Percentiles rank a stretch among this genome's conserved stretches.
These are phyloP conservation scores for Zapornia atra DNA, from an alignment of 2,113 vertebrate species.

Conservation along the genomic window DNA sequence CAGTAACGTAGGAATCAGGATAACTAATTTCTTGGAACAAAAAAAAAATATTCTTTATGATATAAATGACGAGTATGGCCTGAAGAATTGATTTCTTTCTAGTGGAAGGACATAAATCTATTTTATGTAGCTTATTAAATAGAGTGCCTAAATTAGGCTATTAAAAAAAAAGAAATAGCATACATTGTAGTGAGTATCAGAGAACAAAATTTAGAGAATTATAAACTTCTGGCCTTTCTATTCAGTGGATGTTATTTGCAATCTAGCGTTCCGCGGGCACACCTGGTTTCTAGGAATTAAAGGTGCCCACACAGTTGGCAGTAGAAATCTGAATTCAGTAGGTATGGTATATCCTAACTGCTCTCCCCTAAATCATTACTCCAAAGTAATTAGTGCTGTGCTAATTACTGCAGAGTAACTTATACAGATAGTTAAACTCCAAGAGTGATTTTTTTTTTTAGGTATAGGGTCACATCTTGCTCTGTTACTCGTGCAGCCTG, in stretches of 20 bases:
- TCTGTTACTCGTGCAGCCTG: conserved; percentile 43
- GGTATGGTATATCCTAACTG: conserved; percentile 62
- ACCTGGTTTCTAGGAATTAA: conserved; percentile 72
- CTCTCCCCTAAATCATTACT: conserved; percentile 64
- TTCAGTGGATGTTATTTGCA: conserved; percentile 79
- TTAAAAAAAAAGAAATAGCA: conserved; percentile 73
- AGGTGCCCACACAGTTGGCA: conserved; percentile 68
- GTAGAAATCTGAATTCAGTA: conserved; percentile 71
- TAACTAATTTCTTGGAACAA: conserved; percentile 77
- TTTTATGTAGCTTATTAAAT: conserved; percentile 85
- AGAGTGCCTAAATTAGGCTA: conserved; percentile 88
- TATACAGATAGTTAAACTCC: conserved; percentile 69
- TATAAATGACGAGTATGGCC: conserved; percentile 81
- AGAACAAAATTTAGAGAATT: conserved; percentile 82
- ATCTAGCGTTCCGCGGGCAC: conserved; percentile 67
- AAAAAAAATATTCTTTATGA: conserved; percentile 80
- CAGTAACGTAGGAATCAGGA: conserved; percentile 61
- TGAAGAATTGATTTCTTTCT: conserved; percentile 84
- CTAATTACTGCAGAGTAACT: conserved; percentile 74
- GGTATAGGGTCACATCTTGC: conserved; percentile 54
- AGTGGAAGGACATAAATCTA: conserved; percentile 86
- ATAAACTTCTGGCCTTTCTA: conserved; percentile 81
- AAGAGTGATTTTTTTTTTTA: conserved; percentile 58
- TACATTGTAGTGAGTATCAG: conserved; percentile 78
- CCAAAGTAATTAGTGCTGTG: conserved; percentile 59